Percentiles rank a stretch among this genome's conserved stretches.
These are phyloP conservation scores for Ormyrus thymus DNA, from an alignment of 2,888 invertebrate genomes.

Conservation along the genomic window DNA sequence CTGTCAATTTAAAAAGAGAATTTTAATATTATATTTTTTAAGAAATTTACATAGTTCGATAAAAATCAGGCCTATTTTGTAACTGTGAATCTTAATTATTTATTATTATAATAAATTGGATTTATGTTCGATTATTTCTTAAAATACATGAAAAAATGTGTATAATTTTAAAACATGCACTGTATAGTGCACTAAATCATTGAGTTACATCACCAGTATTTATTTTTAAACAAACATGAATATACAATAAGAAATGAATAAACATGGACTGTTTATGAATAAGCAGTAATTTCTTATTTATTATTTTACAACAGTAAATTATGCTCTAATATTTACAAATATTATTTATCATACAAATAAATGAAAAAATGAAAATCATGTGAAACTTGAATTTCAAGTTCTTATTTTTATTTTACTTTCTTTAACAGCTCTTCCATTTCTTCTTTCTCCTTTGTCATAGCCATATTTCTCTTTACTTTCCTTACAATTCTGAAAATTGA, in stretches of 20 bases:
- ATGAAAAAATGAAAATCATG: background rate
- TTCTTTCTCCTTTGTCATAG: too few species aligned
- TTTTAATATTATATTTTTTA: conserved; percentile 41
- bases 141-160: background rate
- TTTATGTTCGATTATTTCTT: conserved; percentile 11
- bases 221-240: conserved; percentile 28
- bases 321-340: background rate
- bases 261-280: conserved; percentile 13
- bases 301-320: background rate
- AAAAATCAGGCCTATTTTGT: conserved; percentile 56
- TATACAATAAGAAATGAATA: conserved; percentile 19
- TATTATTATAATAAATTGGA: conserved; percentile 6
- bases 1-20: conserved; percentile 18
- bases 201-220: conserved; percentile 10
- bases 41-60: conserved; percentile 43
- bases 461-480: background rate
- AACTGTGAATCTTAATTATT: conserved; percentile 40
- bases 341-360: background rate
- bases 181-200: background rate
- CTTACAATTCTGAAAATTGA: background rate
- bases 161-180: conserved; percentile 12
- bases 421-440: background rate
- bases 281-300: background rate
- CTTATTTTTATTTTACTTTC: conserved; percentile 7
- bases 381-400: background rate